A percentile compares a stretch with the other conserved stretches of the same genome.
These are phyloP conservation scores for Rhinopomastus cyanomelas DNA, from an alignment of 2,113 vertebrate genomes.

Conservation along the genomic window DNA sequence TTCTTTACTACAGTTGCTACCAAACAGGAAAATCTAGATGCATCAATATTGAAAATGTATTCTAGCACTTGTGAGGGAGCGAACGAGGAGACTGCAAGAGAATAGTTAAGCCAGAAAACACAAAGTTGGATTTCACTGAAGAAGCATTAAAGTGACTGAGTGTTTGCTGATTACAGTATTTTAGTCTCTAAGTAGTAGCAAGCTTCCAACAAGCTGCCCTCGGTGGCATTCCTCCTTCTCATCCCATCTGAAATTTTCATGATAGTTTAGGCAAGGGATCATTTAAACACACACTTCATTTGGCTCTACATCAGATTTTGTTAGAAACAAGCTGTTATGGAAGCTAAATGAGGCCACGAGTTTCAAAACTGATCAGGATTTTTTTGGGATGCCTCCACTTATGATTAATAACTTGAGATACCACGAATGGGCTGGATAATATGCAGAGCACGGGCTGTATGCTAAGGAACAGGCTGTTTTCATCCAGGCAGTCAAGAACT, in stretches of 20 bases:
- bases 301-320: slow-evolving; percentile 57
- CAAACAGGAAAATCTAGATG: background rate
- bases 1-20: background rate
- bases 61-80: background rate
- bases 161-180: slow-evolving; percentile 61
- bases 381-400: slow-evolving; percentile 55
- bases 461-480: background rate
- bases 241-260: slow-evolving; percentile 64
- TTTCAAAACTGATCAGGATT: slow-evolving; percentile 57
- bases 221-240: slow-evolving; percentile 46
- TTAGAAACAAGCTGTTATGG: slow-evolving; percentile 63
- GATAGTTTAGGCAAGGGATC: slow-evolving; percentile 64
- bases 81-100: background rate
- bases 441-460: background rate
- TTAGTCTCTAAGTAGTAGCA: slow-evolving; percentile 56
- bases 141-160: slow-evolving; percentile 58
- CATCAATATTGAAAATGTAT: background rate
- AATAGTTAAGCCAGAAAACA: background rate
- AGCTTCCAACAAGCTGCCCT: slow-evolving; percentile 60
- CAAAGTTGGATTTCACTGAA: slow-evolving; percentile 42
- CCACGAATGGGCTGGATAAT: background rate
- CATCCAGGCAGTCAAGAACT: background rate
- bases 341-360: slow-evolving; percentile 58
- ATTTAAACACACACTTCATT: slow-evolving; percentile 61
- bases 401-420: slow-evolving; percentile 55